Base-by-base conservation (phyloP, 1,140 invertebrate genomes). In the Tetragnatha versicolor region DNA sequence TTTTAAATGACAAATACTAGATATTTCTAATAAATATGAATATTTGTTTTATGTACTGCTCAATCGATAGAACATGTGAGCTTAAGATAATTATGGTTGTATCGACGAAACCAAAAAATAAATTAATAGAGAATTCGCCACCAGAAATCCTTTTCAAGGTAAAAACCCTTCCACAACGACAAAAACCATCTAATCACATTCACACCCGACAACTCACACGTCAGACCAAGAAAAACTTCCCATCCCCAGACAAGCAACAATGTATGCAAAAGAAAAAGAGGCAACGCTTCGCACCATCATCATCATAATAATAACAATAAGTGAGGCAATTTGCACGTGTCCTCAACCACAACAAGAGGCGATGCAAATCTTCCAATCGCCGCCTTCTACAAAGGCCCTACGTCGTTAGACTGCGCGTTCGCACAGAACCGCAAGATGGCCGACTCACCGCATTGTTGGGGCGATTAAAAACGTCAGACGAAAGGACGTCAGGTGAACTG, bases 301-400 rank as follows among this genome's bases (percentile, higher is more conserved):
- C n/a, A n/a, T n/a, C 49, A 20, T 51, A 17, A 17, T 22, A n/a
- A 5, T n/a, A n/a, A 51, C 47, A n/a, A n/a, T n/a, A n/a, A 9
- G 10, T 66, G 63, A 14, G 49, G 55, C 39, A 73, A 73, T 73
- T 73, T 73, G 55, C 70, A 73, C 70, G 70, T 61, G 70, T 61
- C 37, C 49, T 73, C 70, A 73, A 73, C 70, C 70, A 61, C 70
- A 73, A 73, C 70, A 47, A 51, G 53, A 22, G 55, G 27, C 27
- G 53, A 61, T 60, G 55, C 70, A 73, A 73, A 73, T 73, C 70
- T 39, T 25, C 37, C 31, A 73, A 73, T 73, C 47, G 35, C 39
- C 25, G 39, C 2, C 35, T 7, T 20, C 14, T 39, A 33, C 53
- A 73, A 72, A 72, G 69, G 25, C 6, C 9, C 17, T 17, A 0